Conservation (phyloP, 2,797 vertebrate genomes). For the Lithobates pipiens region DNA sequence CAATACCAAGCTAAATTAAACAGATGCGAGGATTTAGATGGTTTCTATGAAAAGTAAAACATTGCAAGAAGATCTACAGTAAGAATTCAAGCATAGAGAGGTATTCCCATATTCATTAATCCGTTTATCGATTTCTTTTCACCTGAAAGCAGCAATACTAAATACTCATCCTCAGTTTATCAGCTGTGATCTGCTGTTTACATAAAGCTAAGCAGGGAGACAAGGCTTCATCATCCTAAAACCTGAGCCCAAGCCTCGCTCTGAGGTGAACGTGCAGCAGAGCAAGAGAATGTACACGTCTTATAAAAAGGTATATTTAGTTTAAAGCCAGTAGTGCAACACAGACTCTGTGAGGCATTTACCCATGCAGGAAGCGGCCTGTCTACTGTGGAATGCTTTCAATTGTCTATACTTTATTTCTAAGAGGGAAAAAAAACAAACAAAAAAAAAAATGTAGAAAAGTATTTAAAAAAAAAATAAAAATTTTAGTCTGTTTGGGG, state of each 20-base stretch:
- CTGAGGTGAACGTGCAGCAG: slow-evolving; percentile 55
- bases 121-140: slow-evolving; percentile 36
- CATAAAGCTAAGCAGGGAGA: slow-evolving; percentile 62
- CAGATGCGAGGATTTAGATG: slow-evolving; percentile 7
- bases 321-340: slow-evolving; percentile 62
- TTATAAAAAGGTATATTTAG: slow-evolving; percentile 60
- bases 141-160: slow-evolving; percentile 59
- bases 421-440: slow-evolving; percentile 28
- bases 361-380: slow-evolving; percentile 60
- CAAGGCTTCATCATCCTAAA: slow-evolving; percentile 51
- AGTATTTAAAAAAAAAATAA: slow-evolving; percentile 6
- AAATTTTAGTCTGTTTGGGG: background rate
- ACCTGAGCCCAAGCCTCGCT: slow-evolving; percentile 57
- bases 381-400: slow-evolving; percentile 58
- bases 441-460: slow-evolving; percentile 17
- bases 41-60: slow-evolving; percentile 34
- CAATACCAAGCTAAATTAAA: slow-evolving; percentile 40
- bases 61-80: slow-evolving; percentile 47
- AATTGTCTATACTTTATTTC: slow-evolving; percentile 57
- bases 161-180: slow-evolving; percentile 55
- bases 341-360: slow-evolving; percentile 59
- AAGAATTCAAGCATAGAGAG: slow-evolving; percentile 60
- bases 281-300: slow-evolving; percentile 57
- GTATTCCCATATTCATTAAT: slow-evolving; percentile 55
- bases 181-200: slow-evolving; percentile 52